Evolutionary conservation across 2,797 vertebrate genomes (phyloP), one percentile per base, ranked within the genome.

Genomic region (Columba guinea): DNA sequence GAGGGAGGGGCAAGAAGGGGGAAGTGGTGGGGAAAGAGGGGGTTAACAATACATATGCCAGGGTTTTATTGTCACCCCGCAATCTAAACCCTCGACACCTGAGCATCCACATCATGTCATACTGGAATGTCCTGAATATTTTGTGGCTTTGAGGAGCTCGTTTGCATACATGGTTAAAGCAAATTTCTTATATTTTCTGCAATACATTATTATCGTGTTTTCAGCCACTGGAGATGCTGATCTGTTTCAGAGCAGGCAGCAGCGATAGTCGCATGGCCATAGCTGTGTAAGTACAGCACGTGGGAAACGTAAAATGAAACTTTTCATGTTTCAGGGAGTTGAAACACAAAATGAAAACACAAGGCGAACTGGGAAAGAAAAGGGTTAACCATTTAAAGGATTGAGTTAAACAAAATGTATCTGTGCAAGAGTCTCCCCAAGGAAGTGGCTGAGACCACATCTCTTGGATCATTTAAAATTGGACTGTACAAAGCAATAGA

Each of bases 391-490:
- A 14, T 89, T 93, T 90, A 92, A 82, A 86, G 64, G 51, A 44
- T 4, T 73, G 81, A 88, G 75, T 90, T 80, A 85, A 97, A 83
- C 60, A 95, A 95, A 93, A 92, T 56, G 17, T 76, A 90, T 92
- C 93, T 90, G 77, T 87, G 60, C 78, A 83, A 80, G 60, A 58
- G 34, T 26, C 46, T 96, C 95, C 95, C 91, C 68, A 65, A 85
- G 96, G 94, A 95, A 94, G 84, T 48, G 71, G 51, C 90, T 94
- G 91, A 94, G 94, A 95, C 96, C 84, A 75, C 65, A 89, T 92
- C 2, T 3, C 88, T 90, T 95, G 94, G 96, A 93, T 94, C 94
- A 96, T 95, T 97, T 96, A 94, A 93, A 95, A 93, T 80, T 89
- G 86, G 88, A 58, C 92, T 68, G 35, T 78, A 89, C 86, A 93